Evolutionary conservation across 2,888 invertebrate genomes (phyloP), one percentile per base, ranked within the genome.

Genomic region (Cremastobaeus sp.): DNA sequence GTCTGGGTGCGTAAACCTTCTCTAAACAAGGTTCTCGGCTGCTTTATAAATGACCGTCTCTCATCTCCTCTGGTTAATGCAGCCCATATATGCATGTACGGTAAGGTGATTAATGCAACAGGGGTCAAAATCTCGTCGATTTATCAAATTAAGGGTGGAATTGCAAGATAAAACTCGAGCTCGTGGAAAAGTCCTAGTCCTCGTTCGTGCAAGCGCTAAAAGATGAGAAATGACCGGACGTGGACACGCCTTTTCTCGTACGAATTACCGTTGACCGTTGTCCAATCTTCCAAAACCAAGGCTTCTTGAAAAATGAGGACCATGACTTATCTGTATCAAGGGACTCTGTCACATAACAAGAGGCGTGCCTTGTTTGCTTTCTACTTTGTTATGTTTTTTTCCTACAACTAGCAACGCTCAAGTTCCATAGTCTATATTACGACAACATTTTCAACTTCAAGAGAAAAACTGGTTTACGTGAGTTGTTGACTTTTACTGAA

Each of bases 61-160:
- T 74, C 77, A 74, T 74, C 71, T 74, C 76, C 39, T 76, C 65
- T 62, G 65, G 74, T 82, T 84, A 87, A 86, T 86, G 81, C 81
- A 78, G 80, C 76, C 82, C 84, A 88, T 88, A 83, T 87, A 87
- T 86, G 87, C 87, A 87, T 87, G 85, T 81, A 82, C 81, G 77
- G 79, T 78, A 70, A 66, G 81, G 81, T 87, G 87, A 88, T 88
- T 87, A 87, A 88, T 87, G 85, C 80, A 78, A 75, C 72, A 65
- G 71, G 85, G 85, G 84, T 85, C 81, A 79, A 83, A 85, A 86
- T 86, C 86, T 81, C 79, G 81, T 79, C 86, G 84, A 87, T 87
- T 87, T 86, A 87, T 87, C 87, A 87, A 87, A 87, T 87, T 86
- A 87, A 86, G 84, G 86, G 86, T 85, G 85, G 85, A 82, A 82